phyloP scores from a whole-genome alignment of 1,140 invertebrate genomes.

The Bombus difficillimus region DNA sequence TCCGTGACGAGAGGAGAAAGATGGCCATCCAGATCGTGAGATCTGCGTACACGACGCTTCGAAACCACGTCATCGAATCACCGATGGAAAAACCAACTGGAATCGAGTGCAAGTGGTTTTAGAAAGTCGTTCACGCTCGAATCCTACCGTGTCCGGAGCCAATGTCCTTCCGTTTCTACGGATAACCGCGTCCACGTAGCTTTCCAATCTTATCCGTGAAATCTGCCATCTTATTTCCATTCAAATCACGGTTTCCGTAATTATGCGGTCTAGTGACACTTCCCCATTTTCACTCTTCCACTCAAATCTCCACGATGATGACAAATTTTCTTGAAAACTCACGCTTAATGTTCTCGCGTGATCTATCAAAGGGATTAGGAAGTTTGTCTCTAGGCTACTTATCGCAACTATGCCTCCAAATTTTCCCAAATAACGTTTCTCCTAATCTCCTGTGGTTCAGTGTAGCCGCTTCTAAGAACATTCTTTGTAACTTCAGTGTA shows the following conservation, averaged over 20 bases:
- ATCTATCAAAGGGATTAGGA: no score
- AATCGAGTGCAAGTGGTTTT: constrained; percentile 57
- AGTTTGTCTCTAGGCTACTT: no score
- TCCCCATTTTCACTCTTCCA: no score
- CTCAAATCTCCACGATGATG: no score
- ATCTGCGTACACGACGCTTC: background rate
- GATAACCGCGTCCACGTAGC: background rate
- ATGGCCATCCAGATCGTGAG: constrained; percentile 14
- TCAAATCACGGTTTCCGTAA: background rate
- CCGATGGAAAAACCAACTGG: constrained; percentile 17
- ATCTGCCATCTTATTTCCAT: background rate
- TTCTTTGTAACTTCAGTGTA: no score
- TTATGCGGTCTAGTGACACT: no score
- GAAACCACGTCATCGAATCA: constrained; percentile 10
- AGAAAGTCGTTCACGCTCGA: constrained; percentile 50
- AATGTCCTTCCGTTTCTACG: constrained; percentile 35
- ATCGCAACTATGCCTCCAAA: no score
- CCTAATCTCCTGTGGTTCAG: no score
- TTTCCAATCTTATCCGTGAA: constrained; percentile 23
- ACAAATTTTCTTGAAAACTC: no score
- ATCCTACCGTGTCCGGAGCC: constrained; percentile 25
- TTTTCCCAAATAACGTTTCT: no score
- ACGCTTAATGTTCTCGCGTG: no score
- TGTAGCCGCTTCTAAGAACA: no score
- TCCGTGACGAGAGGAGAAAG: constrained; percentile 29